Base-by-base conservation (phyloP, 2,797 vertebrate genomes). In the Halcyon smyrnensis region DNA sequence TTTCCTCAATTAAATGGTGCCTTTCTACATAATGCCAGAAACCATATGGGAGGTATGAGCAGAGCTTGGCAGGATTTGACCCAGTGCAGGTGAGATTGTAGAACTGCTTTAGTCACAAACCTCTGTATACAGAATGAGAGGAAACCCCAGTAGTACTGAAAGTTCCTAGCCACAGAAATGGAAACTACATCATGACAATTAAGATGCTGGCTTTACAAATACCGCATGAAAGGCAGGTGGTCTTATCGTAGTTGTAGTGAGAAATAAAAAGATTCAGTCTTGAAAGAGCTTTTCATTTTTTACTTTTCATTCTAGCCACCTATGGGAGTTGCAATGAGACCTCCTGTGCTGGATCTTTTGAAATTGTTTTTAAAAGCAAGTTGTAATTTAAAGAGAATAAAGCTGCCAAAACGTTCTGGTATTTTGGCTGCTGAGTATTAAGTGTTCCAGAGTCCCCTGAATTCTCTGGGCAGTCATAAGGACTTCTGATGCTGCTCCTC, bases 311-410 rank as follows among this genome's bases (percentile, higher is more conserved):
- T 68, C 39, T 67, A 88, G 21, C 37, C 37, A 64, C 64, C 23
- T 28, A 3, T 83, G 73, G 89, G 62, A 92, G 32, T 71, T 2
- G 1, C 78, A 84, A 93, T 60, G 67, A 69, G 63, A 71, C 89
- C 65, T 84, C 63, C 83, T 32, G 51, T 32, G 57, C 51, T 93
- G 87, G 71, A 24, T 73, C 45, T 96, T 93, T 68, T 67, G 77
- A 91, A 94, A 85, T 53, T 89, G 53, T 57, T 89, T 91, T 87
- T 59, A 80, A 83, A 94, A 90, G 39, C 36, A 77, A 54, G 50
- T 48, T 87, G 46, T 79, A 93, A 89, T 91, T 94, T 91, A 75
- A 87, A 90, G 68, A 81, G 20, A 67, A 78, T 75, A 93, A 93
- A 94, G 45, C 84, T 94, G 46, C 68, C 57, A 50, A 71, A 70